Conservation (phyloP, 1,140 invertebrate species). For the Drosophila lacertosa region DNA sequence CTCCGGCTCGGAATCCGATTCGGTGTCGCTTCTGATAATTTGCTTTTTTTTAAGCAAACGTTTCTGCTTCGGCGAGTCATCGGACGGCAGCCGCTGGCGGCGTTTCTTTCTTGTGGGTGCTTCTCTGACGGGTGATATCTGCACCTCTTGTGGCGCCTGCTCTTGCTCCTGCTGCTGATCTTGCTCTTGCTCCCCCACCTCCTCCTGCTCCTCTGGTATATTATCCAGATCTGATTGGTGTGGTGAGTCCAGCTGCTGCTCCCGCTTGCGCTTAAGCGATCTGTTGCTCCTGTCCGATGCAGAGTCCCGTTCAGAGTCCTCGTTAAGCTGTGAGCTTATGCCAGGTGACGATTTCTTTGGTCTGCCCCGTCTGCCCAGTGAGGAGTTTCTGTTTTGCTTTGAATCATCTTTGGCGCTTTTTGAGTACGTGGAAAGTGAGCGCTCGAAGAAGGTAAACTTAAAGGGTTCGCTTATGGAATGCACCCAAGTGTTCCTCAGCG, state of each 20-base stretch:
- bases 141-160: background rate
- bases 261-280: slow-evolving; percentile 1
- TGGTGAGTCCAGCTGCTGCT: background rate
- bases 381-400: background rate
- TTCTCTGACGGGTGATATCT: background rate
- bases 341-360: slow-evolving; percentile 26
- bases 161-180: background rate
- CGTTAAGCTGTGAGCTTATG: slow-evolving; percentile 42
- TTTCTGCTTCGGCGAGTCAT: background rate
- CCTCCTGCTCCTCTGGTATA: slow-evolving; percentile 2
- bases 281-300: background rate
- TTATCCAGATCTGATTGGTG: background rate
- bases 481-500: slow-evolving; percentile 48
- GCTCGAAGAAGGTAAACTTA: slow-evolving; percentile 7
- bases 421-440: background rate
- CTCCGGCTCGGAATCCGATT: background rate
- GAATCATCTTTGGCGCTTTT: background rate
- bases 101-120: background rate
- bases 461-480: slow-evolving; percentile 45
- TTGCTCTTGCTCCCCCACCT: background rate
- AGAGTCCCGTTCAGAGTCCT: background rate
- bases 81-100: too few relatives aligned
- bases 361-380: too few relatives aligned
- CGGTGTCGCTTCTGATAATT: too few relatives aligned
- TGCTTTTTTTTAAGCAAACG: background rate